Conservation (phyloP, 2,113 vertebrate genomes). For the Syrmaticus mikado region DNA sequence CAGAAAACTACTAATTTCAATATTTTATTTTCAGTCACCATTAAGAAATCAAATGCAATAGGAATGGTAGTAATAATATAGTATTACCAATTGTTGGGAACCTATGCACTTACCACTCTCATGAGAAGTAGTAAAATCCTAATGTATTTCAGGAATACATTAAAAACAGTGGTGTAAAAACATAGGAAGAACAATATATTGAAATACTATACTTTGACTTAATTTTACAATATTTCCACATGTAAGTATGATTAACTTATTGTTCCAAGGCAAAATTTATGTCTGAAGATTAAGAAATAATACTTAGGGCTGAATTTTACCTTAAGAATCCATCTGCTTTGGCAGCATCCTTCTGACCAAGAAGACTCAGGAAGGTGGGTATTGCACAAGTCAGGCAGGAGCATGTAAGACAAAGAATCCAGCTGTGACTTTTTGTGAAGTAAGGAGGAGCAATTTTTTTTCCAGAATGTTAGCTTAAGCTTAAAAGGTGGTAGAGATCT, state of each 20-base stretch:
- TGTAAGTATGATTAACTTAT: background rate
- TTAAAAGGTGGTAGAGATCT: background rate
- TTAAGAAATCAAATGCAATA: background rate
- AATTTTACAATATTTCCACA: background rate
- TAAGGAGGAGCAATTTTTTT: background rate
- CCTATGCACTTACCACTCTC: background rate
- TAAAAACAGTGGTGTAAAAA: background rate
- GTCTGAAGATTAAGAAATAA: background rate
- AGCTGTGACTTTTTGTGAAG: background rate
- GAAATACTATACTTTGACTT: background rate
- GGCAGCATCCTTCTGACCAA: background rate
- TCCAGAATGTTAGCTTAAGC: background rate
- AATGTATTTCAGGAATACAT: background rate
- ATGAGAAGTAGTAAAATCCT: background rate
- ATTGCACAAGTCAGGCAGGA: background rate
- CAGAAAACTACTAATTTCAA: background rate
- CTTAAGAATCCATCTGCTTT: background rate
- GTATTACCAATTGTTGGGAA: background rate
- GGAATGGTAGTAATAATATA: background rate
- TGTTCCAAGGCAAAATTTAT: background rate
- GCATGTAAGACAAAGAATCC: background rate
- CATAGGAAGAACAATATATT: background rate
- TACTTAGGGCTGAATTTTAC: constrained; percentile 8
- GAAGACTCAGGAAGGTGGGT: constrained; percentile 3
- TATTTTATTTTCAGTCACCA: background rate